Base-by-base conservation (phyloP, 2,113 vertebrate genomes). In the Salvelinus sp. region DNA sequence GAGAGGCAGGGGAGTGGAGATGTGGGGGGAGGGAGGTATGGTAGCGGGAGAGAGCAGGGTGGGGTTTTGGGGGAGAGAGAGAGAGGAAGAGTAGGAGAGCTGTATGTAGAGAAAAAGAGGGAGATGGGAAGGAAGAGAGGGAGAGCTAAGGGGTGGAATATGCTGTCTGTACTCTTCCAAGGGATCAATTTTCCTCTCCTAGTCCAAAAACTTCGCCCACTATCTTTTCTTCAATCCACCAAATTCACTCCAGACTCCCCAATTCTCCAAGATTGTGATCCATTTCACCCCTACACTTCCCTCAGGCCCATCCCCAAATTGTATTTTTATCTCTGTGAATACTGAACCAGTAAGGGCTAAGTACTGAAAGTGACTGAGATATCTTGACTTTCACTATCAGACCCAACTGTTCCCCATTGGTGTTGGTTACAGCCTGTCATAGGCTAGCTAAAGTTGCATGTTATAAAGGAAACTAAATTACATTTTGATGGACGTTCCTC, bases 31-130 rank as follows among this genome's bases (percentile, higher is more conserved):
- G 16, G 2, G 50, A 54, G 16, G 16, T 16, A 18, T 12, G 16
- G 16, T 12, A 3, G 57, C 9, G 20, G 57, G 57, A 60, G 57
- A 60, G 57, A 60, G 57, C 13, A 50, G 48, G 48, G 48, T 14
- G 48, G 48, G 48, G 48, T 14, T 50, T 50, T 2, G 9, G 48
- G 13, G 57, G 58, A 63, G 4, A 47, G 69, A 67, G 68, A 22
- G 13, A 28, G 22, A 60, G n/a, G 28, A 20, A 58, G 38, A 91
- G 88, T 80, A 86, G 82, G 38, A 44, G 38, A 44, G 38, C 9
- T 44, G 38, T 44, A 78, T 82, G 72, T 84, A 89, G 87, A 78
- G 80, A 2, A 44, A 44, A 44, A 57, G 5, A 58, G 23, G 44
- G 63, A 50, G 22, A 54, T 27, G 22, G 9, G 7, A 75, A 12